Base-by-base conservation (phyloP, 1,140 invertebrate genomes). In the Drosophila kepulauana region DNA sequence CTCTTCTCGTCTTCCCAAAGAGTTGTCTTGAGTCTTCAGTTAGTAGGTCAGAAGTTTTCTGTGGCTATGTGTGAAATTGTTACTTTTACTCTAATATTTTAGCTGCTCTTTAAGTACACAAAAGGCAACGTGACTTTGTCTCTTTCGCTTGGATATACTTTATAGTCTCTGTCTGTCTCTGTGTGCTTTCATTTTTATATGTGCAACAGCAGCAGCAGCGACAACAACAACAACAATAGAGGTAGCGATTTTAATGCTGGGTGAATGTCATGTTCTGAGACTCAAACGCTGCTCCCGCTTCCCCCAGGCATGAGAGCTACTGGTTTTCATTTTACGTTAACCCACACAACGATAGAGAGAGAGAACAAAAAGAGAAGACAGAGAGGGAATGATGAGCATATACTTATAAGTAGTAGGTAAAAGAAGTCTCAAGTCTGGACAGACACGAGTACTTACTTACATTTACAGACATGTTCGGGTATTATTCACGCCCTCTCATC, bases 1-100 rank as follows among this genome's bases (percentile, higher is more conserved):
- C 69, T 69, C 35, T 30, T 43, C 43, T 64, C 10, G 52, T 48
- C 51, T 51, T 33, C 6, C 8, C 35, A 10, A 10, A 10, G 45
- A 49, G 51, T 33, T 63, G 54, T 57, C 38, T 69, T 20, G 33
- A 30, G 65, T 57, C 52, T 46, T 49, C 64, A 61, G 75, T 79
- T 87, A 86, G 82, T 86, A 87, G 82, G 82, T 86, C 82, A 86
- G 82, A 87, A 87, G 79, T 86, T 78, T 25, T 86, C 64, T 84
- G 75, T 68, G 71, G 69, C 67, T 81, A 61, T 85, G 79, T 87
- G 82, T 82, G 82, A 85, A 81, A 86, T 79, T 61, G 79, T 68
- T 75, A 79, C 75, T 87, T 67, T 59, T 77, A 66, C 51, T 79
- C 77, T 35, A 59, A 79, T 66, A 70, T 75, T 62, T 70, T 63